Conservation (phyloP, 2,113 vertebrate species). For the Cyrtonyx montezumae region DNA sequence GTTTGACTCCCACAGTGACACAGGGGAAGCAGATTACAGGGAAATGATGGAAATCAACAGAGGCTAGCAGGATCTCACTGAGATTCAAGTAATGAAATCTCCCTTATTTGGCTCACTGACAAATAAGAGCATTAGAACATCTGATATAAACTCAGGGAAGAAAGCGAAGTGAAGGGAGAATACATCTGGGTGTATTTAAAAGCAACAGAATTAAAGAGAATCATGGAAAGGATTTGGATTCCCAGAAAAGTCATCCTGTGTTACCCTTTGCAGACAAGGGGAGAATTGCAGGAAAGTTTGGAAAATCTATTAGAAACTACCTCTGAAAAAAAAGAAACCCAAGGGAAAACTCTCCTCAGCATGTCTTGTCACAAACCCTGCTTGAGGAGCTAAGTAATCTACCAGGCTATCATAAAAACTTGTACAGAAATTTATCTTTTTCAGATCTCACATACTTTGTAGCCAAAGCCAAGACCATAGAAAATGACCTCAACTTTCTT, state of each 20-base stretch:
- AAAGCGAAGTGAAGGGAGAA: background rate
- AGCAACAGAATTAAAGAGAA: background rate
- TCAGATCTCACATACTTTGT: background rate
- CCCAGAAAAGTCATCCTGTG: background rate
- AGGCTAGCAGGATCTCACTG: background rate
- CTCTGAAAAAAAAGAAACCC: background rate
- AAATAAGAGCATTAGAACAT: background rate
- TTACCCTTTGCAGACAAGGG: background rate
- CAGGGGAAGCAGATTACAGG: background rate
- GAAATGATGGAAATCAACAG: background rate
- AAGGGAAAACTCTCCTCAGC: background rate
- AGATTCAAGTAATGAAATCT: constrained; percentile 1
- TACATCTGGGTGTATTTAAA: background rate
- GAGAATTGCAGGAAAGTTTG: background rate
- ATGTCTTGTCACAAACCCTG: background rate
- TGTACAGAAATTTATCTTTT: background rate
- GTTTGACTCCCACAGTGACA: background rate
- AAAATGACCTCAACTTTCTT: background rate
- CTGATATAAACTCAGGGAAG: background rate
- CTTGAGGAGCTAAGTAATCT: background rate
- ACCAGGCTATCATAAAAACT: background rate
- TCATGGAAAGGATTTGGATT: background rate
- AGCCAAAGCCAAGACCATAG: background rate
- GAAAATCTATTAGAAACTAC: background rate
- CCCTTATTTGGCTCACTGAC: background rate